A percentile compares a stretch with the other conserved stretches of the same genome.
Conservation (phyloP, 2,888 invertebrate genomes). For the Saturnia japonica region DNA sequence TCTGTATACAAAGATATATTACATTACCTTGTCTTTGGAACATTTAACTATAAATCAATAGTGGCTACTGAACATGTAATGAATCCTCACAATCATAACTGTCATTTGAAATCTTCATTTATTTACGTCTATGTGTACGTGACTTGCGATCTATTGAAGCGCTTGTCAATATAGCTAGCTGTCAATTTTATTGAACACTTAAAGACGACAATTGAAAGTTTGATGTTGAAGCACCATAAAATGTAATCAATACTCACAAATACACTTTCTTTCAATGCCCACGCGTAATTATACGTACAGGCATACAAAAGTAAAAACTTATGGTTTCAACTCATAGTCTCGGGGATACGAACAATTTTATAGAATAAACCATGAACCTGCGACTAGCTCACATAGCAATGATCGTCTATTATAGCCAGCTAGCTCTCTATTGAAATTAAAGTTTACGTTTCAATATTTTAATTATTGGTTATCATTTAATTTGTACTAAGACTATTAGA, state of each 20-base stretch:
- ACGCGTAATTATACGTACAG: neutral
- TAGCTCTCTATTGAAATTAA: too few species aligned
- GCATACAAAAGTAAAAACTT: neutral
- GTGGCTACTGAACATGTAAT: neutral
- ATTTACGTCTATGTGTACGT: neutral
- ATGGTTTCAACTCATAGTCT: neutral
- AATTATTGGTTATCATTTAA: neutral
- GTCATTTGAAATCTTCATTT: neutral
- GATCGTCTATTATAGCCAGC: neutral
- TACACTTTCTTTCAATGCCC: neutral
- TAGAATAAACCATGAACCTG: neutral
- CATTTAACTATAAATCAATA: neutral
- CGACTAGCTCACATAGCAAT: neutral
- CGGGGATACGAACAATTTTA: neutral
- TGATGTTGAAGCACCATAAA: neutral
- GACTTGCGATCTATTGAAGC: neutral
- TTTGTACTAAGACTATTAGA: neutral
- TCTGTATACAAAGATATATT: neutral
- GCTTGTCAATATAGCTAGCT: neutral
- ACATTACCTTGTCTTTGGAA: too few species aligned
- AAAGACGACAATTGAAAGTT: neutral
- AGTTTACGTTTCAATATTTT: neutral
- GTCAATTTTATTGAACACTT: neutral
- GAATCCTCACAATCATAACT: neutral
- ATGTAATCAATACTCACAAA: neutral